Conservation (phyloP, 2,888 invertebrate species). For the Oxystoma pomonae region DNA sequence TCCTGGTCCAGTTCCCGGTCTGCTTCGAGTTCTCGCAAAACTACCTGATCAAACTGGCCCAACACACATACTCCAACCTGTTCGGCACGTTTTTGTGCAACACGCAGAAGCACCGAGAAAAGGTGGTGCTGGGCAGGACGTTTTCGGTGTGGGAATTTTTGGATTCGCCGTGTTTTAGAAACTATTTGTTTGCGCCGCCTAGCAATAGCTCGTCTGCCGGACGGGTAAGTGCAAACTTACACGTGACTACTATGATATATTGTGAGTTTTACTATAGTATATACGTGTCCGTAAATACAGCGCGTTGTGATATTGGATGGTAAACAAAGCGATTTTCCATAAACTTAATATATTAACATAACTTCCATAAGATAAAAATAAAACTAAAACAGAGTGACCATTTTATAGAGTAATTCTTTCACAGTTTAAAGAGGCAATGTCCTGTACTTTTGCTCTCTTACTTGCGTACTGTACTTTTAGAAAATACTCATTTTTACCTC, state of each 20-base stretch:
- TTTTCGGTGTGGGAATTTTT: slow-evolving; percentile 89
- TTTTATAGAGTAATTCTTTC: too few relatives aligned
- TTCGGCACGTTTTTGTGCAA: slow-evolving; percentile 97
- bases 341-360: too few relatives aligned
- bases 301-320: too few relatives aligned
- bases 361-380: too few relatives aligned
- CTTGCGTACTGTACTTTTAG: too few relatives aligned
- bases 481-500: too few relatives aligned
- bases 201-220: slow-evolving; percentile 37
- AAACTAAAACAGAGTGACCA: too few relatives aligned
- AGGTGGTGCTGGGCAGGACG: slow-evolving; percentile 59
- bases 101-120: slow-evolving; percentile 68
- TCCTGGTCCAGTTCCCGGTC: slow-evolving; percentile 82
- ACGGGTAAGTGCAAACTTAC: slow-evolving; percentile 45
- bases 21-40: slow-evolving; percentile 94
- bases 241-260: neutral
- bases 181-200: slow-evolving; percentile 72
- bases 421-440: too few relatives aligned
- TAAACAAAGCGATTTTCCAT: too few relatives aligned
- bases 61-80: slow-evolving; percentile 93
- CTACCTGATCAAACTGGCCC: slow-evolving; percentile 91
- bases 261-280: neutral
- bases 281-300: too few relatives aligned
- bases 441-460: too few relatives aligned
- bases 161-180: slow-evolving; percentile 72